Percentiles rank a stretch among this genome's conserved stretches.
These are phyloP conservation scores for Hesperophylax magnus DNA, from an alignment of 1,140 invertebrate genomes.

Conservation along the genomic window DNA sequence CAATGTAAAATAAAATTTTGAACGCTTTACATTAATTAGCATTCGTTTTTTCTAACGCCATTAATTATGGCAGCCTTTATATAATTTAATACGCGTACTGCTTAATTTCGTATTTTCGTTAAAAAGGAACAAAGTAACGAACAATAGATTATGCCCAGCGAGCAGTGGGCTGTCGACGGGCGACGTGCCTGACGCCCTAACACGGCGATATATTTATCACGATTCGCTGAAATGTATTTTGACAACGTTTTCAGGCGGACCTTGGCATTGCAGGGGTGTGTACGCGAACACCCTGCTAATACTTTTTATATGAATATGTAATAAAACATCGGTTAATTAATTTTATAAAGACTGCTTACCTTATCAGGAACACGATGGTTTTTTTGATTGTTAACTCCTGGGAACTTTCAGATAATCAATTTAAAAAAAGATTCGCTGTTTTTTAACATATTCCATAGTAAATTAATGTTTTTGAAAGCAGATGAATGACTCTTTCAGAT, in stretches of 20 bases:
- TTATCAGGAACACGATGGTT: no score
- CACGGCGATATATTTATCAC: slow-evolving; percentile 47
- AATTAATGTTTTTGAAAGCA: no score
- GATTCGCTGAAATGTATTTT: slow-evolving; percentile 42
- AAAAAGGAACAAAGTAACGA: slow-evolving; percentile 30
- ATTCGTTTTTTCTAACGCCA: slow-evolving; percentile 14
- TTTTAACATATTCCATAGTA: no score
- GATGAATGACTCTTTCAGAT: no score
- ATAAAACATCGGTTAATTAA: no score
- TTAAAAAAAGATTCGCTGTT: no score
- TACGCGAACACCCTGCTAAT: background rate
- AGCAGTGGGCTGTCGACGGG: background rate
- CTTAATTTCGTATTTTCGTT: slow-evolving; percentile 45
- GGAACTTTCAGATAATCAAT: no score
- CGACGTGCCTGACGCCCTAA: slow-evolving; percentile 45
- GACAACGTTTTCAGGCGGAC: slow-evolving; percentile 24
- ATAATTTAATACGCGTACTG: slow-evolving; percentile 31
- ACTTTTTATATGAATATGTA: no score
- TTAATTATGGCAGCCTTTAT: slow-evolving; percentile 23
- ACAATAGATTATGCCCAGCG: slow-evolving; percentile 45
- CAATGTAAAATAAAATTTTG: slow-evolving; percentile 9
- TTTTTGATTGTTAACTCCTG: no score
- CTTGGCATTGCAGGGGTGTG: background rate
- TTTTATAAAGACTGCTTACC: no score
- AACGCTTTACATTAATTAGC: slow-evolving; percentile 24